Evolutionary conservation across 2,797 vertebrate species (phyloP).

Genomic region (Myotis findleyi): DNA sequence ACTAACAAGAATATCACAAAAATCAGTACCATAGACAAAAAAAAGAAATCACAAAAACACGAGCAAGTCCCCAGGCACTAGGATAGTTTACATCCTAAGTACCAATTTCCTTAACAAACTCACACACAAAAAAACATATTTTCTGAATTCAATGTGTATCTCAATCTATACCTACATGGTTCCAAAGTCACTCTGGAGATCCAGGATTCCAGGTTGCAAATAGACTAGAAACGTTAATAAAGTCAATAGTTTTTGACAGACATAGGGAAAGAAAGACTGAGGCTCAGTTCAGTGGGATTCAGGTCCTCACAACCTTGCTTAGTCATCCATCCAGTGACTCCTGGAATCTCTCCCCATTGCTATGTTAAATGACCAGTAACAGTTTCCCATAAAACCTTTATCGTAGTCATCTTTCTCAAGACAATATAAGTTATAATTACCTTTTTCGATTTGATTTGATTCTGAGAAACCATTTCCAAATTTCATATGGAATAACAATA

Average conservation of each 20-base stretch:
- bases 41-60: not conserved
- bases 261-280: not conserved
- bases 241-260: not conserved
- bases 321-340: not conserved
- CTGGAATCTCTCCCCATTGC: not conserved
- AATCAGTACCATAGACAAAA: not conserved
- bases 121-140: not conserved
- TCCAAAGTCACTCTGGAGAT: not conserved
- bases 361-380: not conserved
- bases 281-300: not conserved
- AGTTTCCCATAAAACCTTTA: slow-evolving; percentile 12
- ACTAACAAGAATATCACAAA: not conserved
- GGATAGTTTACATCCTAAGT: not conserved
- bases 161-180: not conserved
- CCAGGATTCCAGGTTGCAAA: not conserved
- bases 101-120: not conserved
- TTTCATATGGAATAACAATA: not conserved
- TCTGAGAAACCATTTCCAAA: not conserved
- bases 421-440: not conserved
- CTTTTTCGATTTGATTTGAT: not conserved
- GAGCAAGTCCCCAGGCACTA: not conserved
- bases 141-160: not conserved
- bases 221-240: not conserved
- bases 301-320: not conserved
- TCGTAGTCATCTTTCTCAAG: not conserved